phyloP scores from a whole-genome alignment of 2,888 invertebrate species.

The Catocala sponsa region DNA sequence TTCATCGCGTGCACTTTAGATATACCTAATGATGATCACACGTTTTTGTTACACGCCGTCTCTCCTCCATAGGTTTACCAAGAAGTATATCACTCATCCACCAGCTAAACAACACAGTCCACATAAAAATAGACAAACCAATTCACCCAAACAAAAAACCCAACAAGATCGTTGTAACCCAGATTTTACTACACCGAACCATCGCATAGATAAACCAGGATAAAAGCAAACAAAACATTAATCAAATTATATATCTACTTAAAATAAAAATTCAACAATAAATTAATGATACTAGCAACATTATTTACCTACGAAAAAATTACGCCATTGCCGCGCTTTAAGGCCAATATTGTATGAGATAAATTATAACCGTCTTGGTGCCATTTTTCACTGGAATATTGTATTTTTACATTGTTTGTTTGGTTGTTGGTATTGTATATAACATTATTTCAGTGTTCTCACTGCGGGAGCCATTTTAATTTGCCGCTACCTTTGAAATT shows the following conservation, averaged over 20 bases:
- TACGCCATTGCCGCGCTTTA: conserved; percentile 25
- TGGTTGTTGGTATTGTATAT: conserved; percentile 57
- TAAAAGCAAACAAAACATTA: conserved; percentile 1
- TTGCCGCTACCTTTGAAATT: conserved; percentile 72
- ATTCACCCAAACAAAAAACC: background rate
- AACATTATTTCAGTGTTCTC: conserved; percentile 60
- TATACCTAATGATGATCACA: too few species aligned
- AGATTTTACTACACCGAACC: background rate
- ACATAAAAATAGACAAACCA: too few species aligned
- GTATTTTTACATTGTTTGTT: conserved; percentile 66
- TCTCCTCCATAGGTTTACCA: too few species aligned
- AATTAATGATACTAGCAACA: conserved; percentile 31
- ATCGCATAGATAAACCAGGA: background rate
- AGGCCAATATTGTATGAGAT: conserved; percentile 53
- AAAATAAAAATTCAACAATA: conserved; percentile 20
- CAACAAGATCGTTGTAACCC: too few species aligned
- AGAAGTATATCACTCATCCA: too few species aligned
- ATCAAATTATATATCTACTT: conserved; percentile 14
- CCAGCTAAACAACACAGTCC: too few species aligned
- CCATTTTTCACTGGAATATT: conserved; percentile 60
- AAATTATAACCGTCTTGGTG: conserved; percentile 56
- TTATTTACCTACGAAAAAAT: conserved; percentile 38
- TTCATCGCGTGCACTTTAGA: too few species aligned
- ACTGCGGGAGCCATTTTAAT: conserved; percentile 72
- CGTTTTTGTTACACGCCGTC: too few species aligned